phyloP scores from a whole-genome alignment of 2,113 vertebrate species.

The Empidonax alnorum region DNA sequence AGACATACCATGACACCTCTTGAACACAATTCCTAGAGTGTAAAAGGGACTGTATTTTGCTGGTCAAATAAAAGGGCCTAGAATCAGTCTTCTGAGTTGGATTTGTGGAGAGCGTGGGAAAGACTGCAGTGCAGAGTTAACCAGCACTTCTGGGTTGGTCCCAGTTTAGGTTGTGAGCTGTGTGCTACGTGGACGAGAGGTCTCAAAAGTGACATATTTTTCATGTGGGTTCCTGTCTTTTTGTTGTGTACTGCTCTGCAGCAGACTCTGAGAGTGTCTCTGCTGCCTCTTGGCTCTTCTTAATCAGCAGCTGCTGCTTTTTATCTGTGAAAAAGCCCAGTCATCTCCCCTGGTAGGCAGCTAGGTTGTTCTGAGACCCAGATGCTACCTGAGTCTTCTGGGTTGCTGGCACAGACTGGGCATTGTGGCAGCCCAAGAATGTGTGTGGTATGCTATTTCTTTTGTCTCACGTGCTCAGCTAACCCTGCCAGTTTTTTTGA shows the following conservation, averaged over 20 bases:
- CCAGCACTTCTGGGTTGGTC: neutral
- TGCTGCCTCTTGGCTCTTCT: neutral
- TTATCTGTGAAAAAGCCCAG: neutral
- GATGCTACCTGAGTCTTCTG: neutral
- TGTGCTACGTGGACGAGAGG: neutral
- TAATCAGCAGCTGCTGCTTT: slow-evolving; percentile 4
- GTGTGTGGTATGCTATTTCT: neutral
- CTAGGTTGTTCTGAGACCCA: neutral
- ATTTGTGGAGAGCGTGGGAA: neutral
- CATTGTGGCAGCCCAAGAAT: neutral
- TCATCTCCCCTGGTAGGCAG: neutral
- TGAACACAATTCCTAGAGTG: neutral
- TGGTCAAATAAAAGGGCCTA: neutral
- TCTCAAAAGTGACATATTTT: neutral
- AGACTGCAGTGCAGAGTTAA: neutral
- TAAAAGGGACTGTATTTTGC: neutral
- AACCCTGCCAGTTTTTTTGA: neutral
- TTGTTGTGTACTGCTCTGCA: neutral
- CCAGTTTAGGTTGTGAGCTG: neutral
- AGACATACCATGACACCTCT: neutral
- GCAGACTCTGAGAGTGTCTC: neutral
- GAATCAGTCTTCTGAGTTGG: neutral
- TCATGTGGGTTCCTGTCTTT: neutral
- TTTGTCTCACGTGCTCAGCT: neutral
- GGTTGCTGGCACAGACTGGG: neutral